phyloP scores from a whole-genome alignment of 1,140 invertebrate genomes.

The Matsumurasca onukii region DNA sequence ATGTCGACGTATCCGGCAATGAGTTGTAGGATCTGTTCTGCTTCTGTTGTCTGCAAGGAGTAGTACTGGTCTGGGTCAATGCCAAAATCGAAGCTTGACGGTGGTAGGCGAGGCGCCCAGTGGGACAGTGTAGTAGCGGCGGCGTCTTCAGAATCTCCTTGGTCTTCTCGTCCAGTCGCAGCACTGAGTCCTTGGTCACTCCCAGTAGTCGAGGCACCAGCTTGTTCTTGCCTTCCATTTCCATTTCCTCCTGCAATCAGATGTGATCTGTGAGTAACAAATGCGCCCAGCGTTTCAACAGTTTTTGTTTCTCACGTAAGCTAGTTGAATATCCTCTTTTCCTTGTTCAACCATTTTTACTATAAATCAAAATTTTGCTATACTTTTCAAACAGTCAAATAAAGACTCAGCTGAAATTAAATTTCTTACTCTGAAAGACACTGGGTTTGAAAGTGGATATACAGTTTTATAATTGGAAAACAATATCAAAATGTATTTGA shows the following conservation, averaged over 20 bases:
- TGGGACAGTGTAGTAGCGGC: slow-evolving; percentile 88
- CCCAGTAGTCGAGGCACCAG: slow-evolving; percentile 94
- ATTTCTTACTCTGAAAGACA: neutral
- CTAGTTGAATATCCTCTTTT: no score
- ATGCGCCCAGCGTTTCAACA: no score
- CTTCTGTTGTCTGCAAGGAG: slow-evolving; percentile 97
- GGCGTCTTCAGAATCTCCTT: slow-evolving; percentile 98
- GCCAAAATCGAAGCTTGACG: slow-evolving; percentile 99
- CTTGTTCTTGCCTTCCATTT: slow-evolving; percentile 98
- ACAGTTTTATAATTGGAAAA: neutral
- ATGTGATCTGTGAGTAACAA: no score
- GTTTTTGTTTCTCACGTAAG: no score
- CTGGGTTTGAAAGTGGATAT: neutral
- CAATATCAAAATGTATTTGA: no score
- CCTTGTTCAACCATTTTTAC: no score
- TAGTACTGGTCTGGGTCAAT: slow-evolving; percentile 99
- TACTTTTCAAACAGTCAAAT: no score
- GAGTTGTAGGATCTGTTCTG: slow-evolving; percentile 96
- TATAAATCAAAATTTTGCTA: no score
- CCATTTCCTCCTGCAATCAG: slow-evolving; percentile 92
- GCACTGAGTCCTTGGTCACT: slow-evolving; percentile 97
- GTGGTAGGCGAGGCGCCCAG: slow-evolving; percentile 98
- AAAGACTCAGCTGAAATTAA: no score
- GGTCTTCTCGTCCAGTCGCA: slow-evolving; percentile 95
- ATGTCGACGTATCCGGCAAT: slow-evolving; percentile 99